Evolutionary conservation across 2,113 vertebrate species (phyloP).

Genomic region (Cairina moschata): DNA sequence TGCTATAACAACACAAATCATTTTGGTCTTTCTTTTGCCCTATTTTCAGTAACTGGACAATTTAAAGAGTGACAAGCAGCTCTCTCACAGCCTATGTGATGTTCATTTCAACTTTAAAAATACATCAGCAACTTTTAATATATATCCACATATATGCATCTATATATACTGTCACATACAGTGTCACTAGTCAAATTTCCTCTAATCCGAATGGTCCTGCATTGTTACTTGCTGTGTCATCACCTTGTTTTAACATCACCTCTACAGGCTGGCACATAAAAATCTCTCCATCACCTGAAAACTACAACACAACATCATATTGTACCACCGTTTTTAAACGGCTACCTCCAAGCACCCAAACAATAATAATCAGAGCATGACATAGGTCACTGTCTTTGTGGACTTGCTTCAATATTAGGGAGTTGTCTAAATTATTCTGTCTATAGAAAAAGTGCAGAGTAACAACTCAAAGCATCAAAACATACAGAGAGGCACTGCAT

Average conservation of each 20-base stretch:
- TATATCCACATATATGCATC: neutral
- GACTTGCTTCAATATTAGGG: neutral
- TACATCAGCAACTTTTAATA: neutral
- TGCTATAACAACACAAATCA: neutral
- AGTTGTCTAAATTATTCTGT: neutral
- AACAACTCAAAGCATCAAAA: neutral
- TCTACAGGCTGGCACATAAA: neutral
- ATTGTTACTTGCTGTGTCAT: neutral
- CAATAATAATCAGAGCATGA: neutral
- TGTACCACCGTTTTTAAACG: neutral
- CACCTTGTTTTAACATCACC: neutral
- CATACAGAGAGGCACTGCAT: rapidly evolving
- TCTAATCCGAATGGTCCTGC: neutral
- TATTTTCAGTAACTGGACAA: neutral
- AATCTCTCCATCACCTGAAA: neutral
- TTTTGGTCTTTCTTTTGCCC: neutral
- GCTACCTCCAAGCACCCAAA: neutral
- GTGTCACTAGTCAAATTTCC: neutral
- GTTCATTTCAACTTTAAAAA: neutral
- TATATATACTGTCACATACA: neutral
- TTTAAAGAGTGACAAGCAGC: neutral
- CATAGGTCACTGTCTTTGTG: neutral
- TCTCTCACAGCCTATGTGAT: neutral
- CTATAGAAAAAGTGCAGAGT: neutral
- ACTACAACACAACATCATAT: neutral